Base-by-base conservation (phyloP, 2,888 invertebrate species). In the Drosophila emarginata region DNA sequence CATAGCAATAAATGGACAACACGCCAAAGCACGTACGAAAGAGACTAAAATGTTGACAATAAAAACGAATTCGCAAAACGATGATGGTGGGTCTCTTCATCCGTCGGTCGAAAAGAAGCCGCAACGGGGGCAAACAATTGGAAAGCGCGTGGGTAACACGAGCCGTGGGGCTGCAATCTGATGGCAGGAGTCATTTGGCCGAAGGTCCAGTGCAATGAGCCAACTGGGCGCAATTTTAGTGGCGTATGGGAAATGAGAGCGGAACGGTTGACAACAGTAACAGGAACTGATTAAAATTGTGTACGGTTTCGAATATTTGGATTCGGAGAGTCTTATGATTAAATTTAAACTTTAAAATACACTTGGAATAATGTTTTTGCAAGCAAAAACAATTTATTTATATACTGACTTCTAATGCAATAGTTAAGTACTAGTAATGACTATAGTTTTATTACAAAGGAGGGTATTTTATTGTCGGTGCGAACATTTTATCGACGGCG, bases 101-200 rank as follows among this genome's bases (percentile, higher is more conserved):
- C 32, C 7, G 32, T 1, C 9, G 32, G 32, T 11, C 32, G 32
- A 9, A 32, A 9, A 9, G 32, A 9, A 2, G 32, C 9, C 32
- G 2, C 32, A 32, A 32, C 32, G 11, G 28, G 4, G 62, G 53
- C 61, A 61, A 72, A 72, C 74, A 82, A 86, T 83, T 76, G 78
- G 67, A 76, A 73, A 73, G 81, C 87, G 83, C 78, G 79, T 88
- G 85, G 77, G 90, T 86, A 89, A 89, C 85, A 89, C 86, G 89
- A 89, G 84, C 74, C 79, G 36, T 39, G 37, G 28, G 21, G 64
- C 26, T 45, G 32, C 59, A 61, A 65, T 58, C 53, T 59, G 50
- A 56, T 56, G 58, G 32, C 62, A 51, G 62, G 74, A 72, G 69
- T 61, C 76, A 72, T 71, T 80, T 72, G 70, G 74, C 73, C 74